Conservation (phyloP, 2,888 invertebrate species). For the Aradus depressus region DNA sequence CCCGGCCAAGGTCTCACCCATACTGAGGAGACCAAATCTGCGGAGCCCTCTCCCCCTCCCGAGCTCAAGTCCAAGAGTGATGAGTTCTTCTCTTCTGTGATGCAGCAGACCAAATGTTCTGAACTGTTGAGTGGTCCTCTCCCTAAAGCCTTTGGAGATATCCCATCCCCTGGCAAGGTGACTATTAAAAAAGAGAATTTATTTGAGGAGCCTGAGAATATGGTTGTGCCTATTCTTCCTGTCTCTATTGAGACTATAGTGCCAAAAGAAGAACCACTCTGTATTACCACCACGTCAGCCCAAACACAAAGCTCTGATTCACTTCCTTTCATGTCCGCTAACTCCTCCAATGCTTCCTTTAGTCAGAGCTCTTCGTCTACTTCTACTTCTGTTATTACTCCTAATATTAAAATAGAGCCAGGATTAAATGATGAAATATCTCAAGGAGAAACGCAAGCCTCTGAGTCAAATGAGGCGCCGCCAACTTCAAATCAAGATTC, state of each 20-base stretch:
- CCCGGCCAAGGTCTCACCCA: no score
- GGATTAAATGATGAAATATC: conserved; percentile 21
- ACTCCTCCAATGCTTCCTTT: conserved; percentile 5
- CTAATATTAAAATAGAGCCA: conserved; percentile 27
- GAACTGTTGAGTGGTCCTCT: conserved; percentile 24
- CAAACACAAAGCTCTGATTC: conserved; percentile 15
- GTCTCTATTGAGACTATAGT: conserved; percentile 27
- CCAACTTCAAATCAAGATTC: background rate
- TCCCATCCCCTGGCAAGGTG: conserved; percentile 28
- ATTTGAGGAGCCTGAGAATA: conserved; percentile 28
- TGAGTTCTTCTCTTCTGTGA: conserved; percentile 27
- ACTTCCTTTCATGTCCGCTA: no score
- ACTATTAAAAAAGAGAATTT: conserved; percentile 30
- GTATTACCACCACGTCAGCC: conserved; percentile 8
- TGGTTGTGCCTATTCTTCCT: conserved; percentile 28
- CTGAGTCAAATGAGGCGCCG: background rate
- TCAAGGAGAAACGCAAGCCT: conserved; percentile 5
- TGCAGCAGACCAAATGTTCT: conserved; percentile 17
- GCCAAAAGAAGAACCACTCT: conserved; percentile 29
- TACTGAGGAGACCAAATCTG: conserved; percentile 16
- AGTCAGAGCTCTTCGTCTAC: background rate
- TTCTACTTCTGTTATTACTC: conserved; percentile 35
- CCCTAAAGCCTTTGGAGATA: conserved; percentile 29
- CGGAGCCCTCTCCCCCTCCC: conserved; percentile 1
- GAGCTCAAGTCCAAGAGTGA: conserved; percentile 28